Evolutionary conservation across 1,140 invertebrate genomes (phyloP), one percentile per base, ranked within the genome.

Genomic region (Penaeus indicus): DNA sequence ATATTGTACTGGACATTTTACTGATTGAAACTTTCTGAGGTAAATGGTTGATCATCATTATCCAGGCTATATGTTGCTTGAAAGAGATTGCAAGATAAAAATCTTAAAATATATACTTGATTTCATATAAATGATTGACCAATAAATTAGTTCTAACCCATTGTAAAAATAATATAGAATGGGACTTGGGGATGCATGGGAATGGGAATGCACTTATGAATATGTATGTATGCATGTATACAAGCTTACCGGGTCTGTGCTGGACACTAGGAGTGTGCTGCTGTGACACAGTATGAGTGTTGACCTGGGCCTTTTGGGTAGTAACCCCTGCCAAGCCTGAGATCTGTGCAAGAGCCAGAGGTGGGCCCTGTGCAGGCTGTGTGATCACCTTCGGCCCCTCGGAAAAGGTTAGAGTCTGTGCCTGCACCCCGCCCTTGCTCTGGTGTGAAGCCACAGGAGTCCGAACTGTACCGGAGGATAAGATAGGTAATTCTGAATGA

Each of bases 311-410:
- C 64, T 89, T 88, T 61, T 88, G 87, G n/a, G 87, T 85, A 69
- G 62, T 72, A n/a, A 89, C 67, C 10, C 88, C 78, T 11, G 81
- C 54, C 18, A 89, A 42, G 8, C 88, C 88, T 18, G 88, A 81
- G 61, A 89, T 89, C 75, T 90, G 90, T 42, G 91, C 77, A 42
- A 92, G 75, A 27, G 91, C 91, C 63, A 92, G 86, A 16, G 91
- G 91, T 25, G 91, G 84, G 18, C 91, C 91, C 87, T 91, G 91
- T 3, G 91, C 86, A n/a, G 91, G 90, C 64, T 91, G 91, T 54
- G 91, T 90, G 69, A 92, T 91, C 62, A 92, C 91, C 63, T 92
- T 92, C 18, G 88, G 90, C 42, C 90, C 88, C 64, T 89, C 89
- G 77, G 64, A 88, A 88, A 86, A 84, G 61, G 90, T 27, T 16